Conservation (phyloP, 2,888 invertebrate genomes). For the Rhagium mordax region DNA sequence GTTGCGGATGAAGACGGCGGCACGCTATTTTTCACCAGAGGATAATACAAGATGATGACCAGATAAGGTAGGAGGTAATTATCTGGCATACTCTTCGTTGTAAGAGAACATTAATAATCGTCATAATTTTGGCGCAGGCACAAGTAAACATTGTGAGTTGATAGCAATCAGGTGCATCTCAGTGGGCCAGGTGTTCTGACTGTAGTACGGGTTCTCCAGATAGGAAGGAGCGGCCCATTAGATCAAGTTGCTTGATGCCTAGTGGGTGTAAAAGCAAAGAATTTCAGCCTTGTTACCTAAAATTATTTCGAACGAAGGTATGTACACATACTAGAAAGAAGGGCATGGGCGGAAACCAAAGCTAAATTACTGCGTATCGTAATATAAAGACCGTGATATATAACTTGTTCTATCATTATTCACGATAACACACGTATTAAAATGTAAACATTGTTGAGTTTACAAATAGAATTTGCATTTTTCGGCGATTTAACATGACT, state of each 20-base stretch:
- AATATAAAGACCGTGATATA: conserved; percentile 1
- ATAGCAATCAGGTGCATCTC: conserved; percentile 56
- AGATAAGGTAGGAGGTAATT: neutral
- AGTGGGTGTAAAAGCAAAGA: conserved; percentile 51
- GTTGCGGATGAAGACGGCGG: conserved; percentile 27
- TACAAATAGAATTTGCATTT: conserved; percentile 20
- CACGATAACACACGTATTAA: neutral
- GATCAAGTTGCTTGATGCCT: conserved; percentile 49
- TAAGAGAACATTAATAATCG: conserved; percentile 51
- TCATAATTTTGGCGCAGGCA: conserved; percentile 56
- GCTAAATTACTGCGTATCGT: neutral
- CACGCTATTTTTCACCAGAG: conserved; percentile 23
- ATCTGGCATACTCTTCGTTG: neutral
- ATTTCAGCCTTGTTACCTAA: conserved; percentile 51
- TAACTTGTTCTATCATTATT: conserved; percentile 2
- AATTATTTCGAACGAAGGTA: conserved; percentile 29
- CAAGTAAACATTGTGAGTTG: conserved; percentile 52
- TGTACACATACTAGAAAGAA: conserved; percentile 9
- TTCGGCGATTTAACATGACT: conserved; percentile 14
- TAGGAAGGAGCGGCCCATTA: conserved; percentile 52
- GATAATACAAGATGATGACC: conserved; percentile 3
- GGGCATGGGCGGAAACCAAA: neutral
- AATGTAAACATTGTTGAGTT: neutral
- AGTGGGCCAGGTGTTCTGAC: conserved; percentile 46
- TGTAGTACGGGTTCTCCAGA: conserved; percentile 7